Conservation (phyloP, 2,113 vertebrate species). For the Oostethus manadensis region DNA sequence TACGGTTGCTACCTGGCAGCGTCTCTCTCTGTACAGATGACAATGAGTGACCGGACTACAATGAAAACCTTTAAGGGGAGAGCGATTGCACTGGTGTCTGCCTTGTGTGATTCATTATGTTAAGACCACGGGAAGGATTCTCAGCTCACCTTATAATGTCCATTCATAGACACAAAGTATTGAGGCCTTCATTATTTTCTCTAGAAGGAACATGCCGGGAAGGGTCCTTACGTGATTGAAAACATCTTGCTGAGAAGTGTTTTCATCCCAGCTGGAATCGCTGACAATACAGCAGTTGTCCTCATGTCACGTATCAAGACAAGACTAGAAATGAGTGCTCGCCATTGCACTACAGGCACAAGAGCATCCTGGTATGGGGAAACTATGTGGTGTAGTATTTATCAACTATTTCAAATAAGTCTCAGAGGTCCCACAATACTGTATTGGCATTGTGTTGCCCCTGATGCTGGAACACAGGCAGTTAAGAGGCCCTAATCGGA, state of each 20-base stretch:
- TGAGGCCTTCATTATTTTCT: background rate
- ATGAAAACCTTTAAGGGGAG: background rate
- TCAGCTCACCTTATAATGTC: background rate
- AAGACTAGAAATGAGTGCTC: too few relatives aligned
- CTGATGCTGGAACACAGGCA: too few relatives aligned
- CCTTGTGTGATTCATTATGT: slow-evolving; percentile 2
- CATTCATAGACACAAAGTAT: background rate
- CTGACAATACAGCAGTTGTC: background rate
- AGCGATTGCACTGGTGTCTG: background rate
- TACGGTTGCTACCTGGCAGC: background rate
- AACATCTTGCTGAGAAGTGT: background rate
- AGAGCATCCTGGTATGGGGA: too few relatives aligned
- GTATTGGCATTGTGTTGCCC: too few relatives aligned
- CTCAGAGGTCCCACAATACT: too few relatives aligned
- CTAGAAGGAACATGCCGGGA: background rate
- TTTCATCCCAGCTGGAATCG: background rate
- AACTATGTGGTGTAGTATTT: too few relatives aligned
- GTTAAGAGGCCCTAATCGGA: too few relatives aligned
- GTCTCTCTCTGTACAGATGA: background rate
- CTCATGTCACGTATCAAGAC: too few relatives aligned
- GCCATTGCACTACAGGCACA: background rate
- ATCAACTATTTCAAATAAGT: too few relatives aligned
- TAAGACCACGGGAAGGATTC: background rate
- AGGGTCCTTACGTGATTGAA: background rate
- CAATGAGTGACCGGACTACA: background rate